phyloP scores from a whole-genome alignment of 1,140 invertebrate genomes.

The Melitaea cinxia region DNA sequence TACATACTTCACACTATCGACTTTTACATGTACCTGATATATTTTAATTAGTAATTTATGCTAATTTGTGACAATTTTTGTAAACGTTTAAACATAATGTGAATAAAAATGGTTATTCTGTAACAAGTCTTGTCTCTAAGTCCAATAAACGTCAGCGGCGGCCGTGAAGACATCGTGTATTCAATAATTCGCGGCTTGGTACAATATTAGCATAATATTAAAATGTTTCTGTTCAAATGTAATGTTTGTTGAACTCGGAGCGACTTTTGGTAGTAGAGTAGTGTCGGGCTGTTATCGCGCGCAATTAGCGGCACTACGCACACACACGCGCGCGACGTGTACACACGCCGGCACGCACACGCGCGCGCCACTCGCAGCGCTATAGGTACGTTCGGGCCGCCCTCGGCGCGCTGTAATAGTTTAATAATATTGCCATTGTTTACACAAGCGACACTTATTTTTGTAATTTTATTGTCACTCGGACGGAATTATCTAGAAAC shows the following conservation, averaged over 20 bases:
- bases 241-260: slow-evolving; percentile 1
- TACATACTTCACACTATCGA: no score
- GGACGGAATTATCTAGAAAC: slow-evolving; percentile 22
- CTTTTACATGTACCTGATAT: no score
- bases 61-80: no score
- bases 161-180: background rate
- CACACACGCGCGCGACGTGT: background rate
- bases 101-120: no score
- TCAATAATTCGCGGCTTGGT: background rate
- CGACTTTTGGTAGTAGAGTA: slow-evolving; percentile 12
- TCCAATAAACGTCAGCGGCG: no score
- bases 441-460: slow-evolving; percentile 27
- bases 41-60: no score
- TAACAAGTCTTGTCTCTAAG: no score
- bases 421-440: slow-evolving; percentile 25
- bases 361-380: background rate
- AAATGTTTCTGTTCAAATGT: background rate
- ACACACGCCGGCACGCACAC: background rate
- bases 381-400: slow-evolving; percentile 7
- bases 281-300: slow-evolving; percentile 29
- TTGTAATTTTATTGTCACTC: slow-evolving; percentile 29
- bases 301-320: slow-evolving; percentile 32
- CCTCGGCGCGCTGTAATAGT: slow-evolving; percentile 18
- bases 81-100: no score
- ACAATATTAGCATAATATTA: background rate